These are phyloP conservation scores for Cosmopolites sordidus DNA, from an alignment of 2,888 invertebrate species.

Conservation along the genomic window DNA sequence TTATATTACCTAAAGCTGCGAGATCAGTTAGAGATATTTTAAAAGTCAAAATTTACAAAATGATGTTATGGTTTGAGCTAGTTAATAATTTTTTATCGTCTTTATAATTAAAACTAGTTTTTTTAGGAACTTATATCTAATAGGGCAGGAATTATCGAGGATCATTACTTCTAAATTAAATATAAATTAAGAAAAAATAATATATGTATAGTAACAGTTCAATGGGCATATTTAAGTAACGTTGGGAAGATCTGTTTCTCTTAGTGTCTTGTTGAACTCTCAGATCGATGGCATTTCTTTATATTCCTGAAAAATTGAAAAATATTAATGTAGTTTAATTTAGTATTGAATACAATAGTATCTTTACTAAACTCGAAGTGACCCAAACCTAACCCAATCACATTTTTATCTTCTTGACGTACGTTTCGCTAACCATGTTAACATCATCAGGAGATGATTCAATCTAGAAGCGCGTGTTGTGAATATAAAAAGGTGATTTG, in stretches of 20 bases:
- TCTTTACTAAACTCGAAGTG: no score
- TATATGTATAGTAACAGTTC: constrained; percentile 16
- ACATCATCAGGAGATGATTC: no score
- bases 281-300: constrained; percentile 41
- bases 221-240: constrained; percentile 5
- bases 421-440: no score
- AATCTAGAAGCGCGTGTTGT: no score
- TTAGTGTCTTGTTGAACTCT: constrained; percentile 33
- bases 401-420: no score
- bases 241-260: neutral
- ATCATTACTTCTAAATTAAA: constrained; percentile 10
- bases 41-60: neutral
- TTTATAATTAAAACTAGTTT: constrained; percentile 10
- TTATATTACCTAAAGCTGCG: neutral
- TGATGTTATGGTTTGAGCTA: neutral
- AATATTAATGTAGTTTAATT: no score
- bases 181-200: constrained; percentile 22
- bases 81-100: neutral
- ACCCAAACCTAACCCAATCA: no score
- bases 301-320: constrained; percentile 43
- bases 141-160: constrained; percentile 28
- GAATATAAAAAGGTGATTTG: no score
- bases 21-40: neutral
- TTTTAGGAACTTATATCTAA: constrained; percentile 40
- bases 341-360: no score